Conservation (phyloP, 2,888 invertebrate species). For the Stegana nigrithorax region DNA sequence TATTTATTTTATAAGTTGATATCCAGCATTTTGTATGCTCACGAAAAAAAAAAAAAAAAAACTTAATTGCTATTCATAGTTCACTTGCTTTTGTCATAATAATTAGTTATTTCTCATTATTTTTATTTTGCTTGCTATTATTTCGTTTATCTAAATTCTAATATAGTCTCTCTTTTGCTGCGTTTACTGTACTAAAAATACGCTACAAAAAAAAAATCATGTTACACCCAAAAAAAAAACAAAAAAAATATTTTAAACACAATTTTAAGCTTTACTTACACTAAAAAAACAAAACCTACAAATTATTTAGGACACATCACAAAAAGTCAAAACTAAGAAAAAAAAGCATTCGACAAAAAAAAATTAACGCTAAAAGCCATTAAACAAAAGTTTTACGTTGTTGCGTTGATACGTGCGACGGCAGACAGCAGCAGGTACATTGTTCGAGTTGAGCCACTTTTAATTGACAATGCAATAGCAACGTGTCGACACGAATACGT, state of each 20-base stretch:
- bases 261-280: neutral
- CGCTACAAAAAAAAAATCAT: slow-evolving; percentile 1
- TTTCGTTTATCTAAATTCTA: slow-evolving; percentile 5
- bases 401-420: no score
- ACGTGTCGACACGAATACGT: no score
- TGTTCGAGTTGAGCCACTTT: no score
- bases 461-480: no score
- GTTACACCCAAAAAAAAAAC: neutral
- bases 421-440: no score
- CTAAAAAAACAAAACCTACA: neutral
- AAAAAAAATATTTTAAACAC: no score
- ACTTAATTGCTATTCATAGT: no score
- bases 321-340: neutral
- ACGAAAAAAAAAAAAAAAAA: no score
- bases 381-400: no score
- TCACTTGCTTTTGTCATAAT: no score
- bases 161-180: slow-evolving; percentile 19
- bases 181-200: neutral
- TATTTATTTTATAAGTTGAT: no score
- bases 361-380: neutral
- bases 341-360: neutral
- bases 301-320: neutral
- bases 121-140: neutral
- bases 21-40: no score
- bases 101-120: neutral